phyloP scores from a whole-genome alignment of 2,888 invertebrate species.

The Allolobophora icterica region DNA sequence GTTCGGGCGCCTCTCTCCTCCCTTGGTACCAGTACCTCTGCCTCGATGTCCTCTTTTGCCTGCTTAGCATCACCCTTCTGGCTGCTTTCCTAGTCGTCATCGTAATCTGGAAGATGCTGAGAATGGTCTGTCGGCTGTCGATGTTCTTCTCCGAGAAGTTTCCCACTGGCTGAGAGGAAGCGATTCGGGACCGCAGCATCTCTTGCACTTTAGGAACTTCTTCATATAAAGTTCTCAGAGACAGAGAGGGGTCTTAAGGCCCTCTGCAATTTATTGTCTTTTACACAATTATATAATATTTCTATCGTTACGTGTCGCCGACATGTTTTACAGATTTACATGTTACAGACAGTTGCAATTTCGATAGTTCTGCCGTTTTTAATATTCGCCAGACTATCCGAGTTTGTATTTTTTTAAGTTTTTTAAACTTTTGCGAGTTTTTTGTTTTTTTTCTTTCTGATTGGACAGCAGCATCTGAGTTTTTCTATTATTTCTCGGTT shows the following conservation, averaged over 20 bases:
- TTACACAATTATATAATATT: too few species aligned
- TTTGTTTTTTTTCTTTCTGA: too few species aligned
- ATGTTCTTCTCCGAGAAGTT: not conserved
- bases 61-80: not conserved
- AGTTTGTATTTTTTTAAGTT: not conserved
- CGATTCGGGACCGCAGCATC: not conserved
- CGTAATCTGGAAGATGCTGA: not conserved
- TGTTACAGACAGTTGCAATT: not conserved
- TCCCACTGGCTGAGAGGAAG: not conserved
- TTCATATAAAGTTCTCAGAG: not conserved
- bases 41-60: constrained; percentile 39
- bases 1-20: constrained; percentile 36
- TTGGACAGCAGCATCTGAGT: too few species aligned
- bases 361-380: not conserved
- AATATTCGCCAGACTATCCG: not conserved
- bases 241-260: not conserved
- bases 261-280: not conserved
- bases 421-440: not conserved
- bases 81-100: not conserved
- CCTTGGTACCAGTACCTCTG: constrained; percentile 44
- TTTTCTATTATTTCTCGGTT: too few species aligned
- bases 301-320: not conserved
- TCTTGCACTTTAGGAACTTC: not conserved
- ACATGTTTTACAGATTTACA: too few species aligned
- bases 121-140: not conserved